Evolutionary conservation across 2,113 vertebrate genomes (phyloP), one percentile per base, ranked within the genome.

Genomic region (Corydoras maculifer): DNA sequence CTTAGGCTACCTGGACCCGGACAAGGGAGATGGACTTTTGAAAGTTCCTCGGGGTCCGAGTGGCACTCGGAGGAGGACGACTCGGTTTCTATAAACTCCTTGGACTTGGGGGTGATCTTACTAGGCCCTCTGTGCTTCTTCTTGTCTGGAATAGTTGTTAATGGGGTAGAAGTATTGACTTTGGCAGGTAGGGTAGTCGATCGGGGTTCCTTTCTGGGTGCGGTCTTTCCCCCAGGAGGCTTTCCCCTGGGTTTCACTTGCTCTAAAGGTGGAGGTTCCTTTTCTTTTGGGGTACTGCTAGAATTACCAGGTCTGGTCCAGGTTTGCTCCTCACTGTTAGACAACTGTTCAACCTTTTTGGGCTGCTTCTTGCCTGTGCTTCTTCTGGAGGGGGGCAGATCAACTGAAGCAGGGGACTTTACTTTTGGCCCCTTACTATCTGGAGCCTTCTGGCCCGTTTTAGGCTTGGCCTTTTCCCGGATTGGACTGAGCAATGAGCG

Each of bases 31-130:
- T 25, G 18, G 75, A 90, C 82, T 85, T 96, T 98, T 3, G 88
- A 83, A 69, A 92, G 88, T 76, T 97, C 93, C 77, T 99, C 96
- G 5, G 93, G 85, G 64, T 98, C 95, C 0, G 95, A 97, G 62
- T 92, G 97, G 14, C 93, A 97, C 75, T 99, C 95, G 0, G 95
- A 97, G 11, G 94, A 96, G 25, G 94, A 96, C 0, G 95, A 97
- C 85, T 98, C 95, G 0, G 94, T 97, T 82, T 99, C 95, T 29
- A 98, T 93, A 83, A 99, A 99, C 84, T 99, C 96, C 72, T 93
- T 86, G 12, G 96, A 98, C 78, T 99, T 99, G 2, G 96, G 96
- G 15, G 92, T 88, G 48, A 91, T 93, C 87, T 91, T 97, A 74
- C 87, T 93, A 12, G 93, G 89, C 32, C 96, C 94, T 84, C 94